Evolutionary conservation across 2,113 vertebrate genomes (phyloP).

Genomic region (Ophthalmotilapia sp.): DNA sequence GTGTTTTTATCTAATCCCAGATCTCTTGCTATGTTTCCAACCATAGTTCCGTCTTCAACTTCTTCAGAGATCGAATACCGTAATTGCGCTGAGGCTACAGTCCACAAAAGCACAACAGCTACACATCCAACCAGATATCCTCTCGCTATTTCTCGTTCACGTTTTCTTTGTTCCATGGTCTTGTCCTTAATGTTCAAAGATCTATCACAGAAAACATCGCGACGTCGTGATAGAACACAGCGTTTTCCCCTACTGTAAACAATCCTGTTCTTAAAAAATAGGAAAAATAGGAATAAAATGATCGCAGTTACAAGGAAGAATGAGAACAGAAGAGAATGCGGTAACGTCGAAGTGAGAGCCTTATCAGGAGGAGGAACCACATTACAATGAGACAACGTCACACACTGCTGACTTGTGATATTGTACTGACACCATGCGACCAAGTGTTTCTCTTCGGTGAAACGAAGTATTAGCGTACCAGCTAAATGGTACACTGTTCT

Average conservation of each 20-base stretch:
- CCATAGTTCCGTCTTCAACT: constrained; percentile 35
- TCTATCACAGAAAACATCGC: background rate
- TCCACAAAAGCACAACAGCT: constrained; percentile 27
- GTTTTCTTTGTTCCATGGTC: constrained; percentile 59
- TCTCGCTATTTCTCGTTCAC: background rate
- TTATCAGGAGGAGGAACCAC: background rate
- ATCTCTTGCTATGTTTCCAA: constrained; percentile 65
- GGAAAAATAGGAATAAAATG: background rate
- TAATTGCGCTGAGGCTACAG: constrained; percentile 43
- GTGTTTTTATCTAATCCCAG: constrained; percentile 49
- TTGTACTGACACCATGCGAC: constrained; percentile 50
- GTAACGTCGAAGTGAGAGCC: background rate
- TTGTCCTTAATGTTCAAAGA: background rate
- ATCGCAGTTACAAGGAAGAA: background rate
- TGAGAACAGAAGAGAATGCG: background rate
- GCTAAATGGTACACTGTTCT: background rate
- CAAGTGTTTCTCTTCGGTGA: background rate
- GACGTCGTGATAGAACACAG: background rate
- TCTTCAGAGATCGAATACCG: constrained; percentile 65
- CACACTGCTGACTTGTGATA: background rate
- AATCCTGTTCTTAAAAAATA: background rate
- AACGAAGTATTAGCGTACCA: background rate
- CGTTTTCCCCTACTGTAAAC: fast-evolving
- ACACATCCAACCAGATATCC: background rate
- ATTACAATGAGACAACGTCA: background rate